A percentile compares a stretch with the other conserved stretches of the same genome.
Conservation (phyloP, 2,888 invertebrate species). For the Lysandra bellargus region DNA sequence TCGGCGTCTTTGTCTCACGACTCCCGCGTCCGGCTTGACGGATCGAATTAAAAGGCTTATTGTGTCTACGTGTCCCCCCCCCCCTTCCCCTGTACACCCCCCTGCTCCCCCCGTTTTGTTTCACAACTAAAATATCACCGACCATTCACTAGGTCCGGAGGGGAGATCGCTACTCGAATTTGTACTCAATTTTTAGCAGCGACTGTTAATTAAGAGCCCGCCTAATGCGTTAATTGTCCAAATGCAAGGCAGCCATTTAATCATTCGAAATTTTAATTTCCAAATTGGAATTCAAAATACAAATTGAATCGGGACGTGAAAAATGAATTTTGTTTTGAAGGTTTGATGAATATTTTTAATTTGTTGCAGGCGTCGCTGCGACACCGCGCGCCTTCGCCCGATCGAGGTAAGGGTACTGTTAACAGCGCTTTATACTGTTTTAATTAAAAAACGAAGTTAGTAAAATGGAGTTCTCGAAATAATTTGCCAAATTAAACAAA, state of each 20-base stretch:
- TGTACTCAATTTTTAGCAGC: constrained; percentile 80
- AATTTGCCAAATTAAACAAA: neutral
- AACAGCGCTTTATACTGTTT: neutral
- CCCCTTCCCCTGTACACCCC: constrained; percentile 57
- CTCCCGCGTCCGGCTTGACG: constrained; percentile 74
- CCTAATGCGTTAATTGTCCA: constrained; percentile 80
- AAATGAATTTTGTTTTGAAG: constrained; percentile 45
- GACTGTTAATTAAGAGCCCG: constrained; percentile 77
- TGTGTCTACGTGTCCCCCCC: constrained; percentile 79
- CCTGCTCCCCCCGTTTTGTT: constrained; percentile 66
- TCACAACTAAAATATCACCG: constrained; percentile 80
- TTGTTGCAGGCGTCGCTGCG: constrained; percentile 74
- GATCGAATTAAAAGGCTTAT: constrained; percentile 81
- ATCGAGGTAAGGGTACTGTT: constrained; percentile 61
- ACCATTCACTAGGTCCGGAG: constrained; percentile 73
- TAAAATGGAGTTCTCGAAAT: neutral
- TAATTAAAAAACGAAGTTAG: constrained; percentile 15
- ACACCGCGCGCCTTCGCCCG: constrained; percentile 70
- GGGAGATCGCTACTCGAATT: constrained; percentile 76
- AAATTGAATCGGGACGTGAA: constrained; percentile 48
- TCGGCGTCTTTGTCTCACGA: constrained; percentile 69
- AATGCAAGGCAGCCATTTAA: constrained; percentile 77
- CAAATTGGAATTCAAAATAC: constrained; percentile 43
- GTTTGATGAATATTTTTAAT: constrained; percentile 36
- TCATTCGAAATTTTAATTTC: constrained; percentile 75